A percentile compares a stretch with the other conserved stretches of the same genome.
Evolutionary conservation across 2,888 invertebrate species (phyloP).

Genomic region (Diploptera punctata): DNA sequence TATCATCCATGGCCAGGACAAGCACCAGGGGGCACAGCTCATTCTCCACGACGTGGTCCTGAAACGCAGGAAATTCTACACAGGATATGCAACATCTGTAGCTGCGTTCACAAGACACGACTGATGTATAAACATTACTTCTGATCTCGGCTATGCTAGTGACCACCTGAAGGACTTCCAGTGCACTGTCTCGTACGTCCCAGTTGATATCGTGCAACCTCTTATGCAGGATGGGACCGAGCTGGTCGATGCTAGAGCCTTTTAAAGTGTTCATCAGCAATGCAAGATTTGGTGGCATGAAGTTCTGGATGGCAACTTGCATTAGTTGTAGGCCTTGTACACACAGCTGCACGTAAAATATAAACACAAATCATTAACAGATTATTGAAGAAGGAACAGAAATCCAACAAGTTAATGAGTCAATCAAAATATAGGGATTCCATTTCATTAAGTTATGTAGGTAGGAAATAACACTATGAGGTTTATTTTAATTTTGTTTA

Average conservation of each 20-base stretch:
- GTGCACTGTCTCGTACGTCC: conserved; percentile 80
- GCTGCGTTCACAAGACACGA: too few relatives aligned
- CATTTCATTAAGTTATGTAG: too few relatives aligned
- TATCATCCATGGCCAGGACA: conserved; percentile 70
- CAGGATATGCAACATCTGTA: too few relatives aligned
- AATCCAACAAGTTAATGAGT: too few relatives aligned
- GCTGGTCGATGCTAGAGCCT: conserved; percentile 65
- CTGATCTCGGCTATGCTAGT: conserved; percentile 70
- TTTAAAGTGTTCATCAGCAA: conserved; percentile 71
- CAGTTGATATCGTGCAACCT: conserved; percentile 75
- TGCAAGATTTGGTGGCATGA: conserved; percentile 78
- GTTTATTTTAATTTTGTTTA: too few relatives aligned
- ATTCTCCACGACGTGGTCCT: conserved; percentile 70
- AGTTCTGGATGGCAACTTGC: conserved; percentile 73
- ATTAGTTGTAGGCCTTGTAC: conserved; percentile 74
- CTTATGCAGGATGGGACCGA: conserved; percentile 71
- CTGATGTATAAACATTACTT: too few relatives aligned
- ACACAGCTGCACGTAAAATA: conserved; percentile 71
- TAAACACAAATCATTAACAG: too few relatives aligned
- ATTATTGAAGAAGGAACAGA: too few relatives aligned
- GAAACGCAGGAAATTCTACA: conserved; percentile 80
- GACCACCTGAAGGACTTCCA: conserved; percentile 75
- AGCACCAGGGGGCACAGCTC: conserved; percentile 69
- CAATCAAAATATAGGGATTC: too few relatives aligned
- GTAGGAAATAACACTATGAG: too few relatives aligned